Conservation (phyloP, 2,797 vertebrate species). For the Syndactyla subalaris region DNA sequence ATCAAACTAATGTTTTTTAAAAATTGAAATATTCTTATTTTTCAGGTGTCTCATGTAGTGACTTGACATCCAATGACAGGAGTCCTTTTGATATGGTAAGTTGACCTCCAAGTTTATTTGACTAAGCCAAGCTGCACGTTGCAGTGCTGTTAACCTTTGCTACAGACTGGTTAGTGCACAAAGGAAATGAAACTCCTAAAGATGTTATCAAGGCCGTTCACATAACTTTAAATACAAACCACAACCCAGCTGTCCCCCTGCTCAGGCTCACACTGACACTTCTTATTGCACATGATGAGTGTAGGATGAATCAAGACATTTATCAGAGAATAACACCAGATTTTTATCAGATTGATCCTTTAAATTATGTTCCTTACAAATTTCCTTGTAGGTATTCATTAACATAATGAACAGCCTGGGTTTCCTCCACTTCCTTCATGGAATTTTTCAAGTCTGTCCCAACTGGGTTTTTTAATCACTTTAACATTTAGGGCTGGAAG, state of each 20-base stretch:
- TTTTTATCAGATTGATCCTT: background rate
- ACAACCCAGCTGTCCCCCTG: background rate
- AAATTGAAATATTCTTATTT: background rate
- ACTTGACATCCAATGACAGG: background rate
- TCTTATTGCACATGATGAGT: background rate
- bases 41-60: background rate
- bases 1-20: background rate
- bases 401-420: background rate
- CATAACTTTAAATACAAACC: background rate
- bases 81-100: constrained; percentile 31
- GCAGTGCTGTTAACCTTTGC: background rate
- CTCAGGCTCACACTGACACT: background rate
- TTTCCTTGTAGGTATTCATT: background rate
- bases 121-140: background rate
- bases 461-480: background rate
- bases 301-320: background rate
- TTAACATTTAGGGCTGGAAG: background rate
- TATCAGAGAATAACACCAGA: background rate
- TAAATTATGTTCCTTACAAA: background rate
- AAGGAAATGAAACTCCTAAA: background rate
- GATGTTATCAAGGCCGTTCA: background rate
- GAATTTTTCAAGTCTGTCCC: background rate
- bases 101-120: background rate
- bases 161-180: background rate
- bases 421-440: background rate